Conservation (phyloP, 2,797 vertebrate species). For the Lacerta bilineata region DNA sequence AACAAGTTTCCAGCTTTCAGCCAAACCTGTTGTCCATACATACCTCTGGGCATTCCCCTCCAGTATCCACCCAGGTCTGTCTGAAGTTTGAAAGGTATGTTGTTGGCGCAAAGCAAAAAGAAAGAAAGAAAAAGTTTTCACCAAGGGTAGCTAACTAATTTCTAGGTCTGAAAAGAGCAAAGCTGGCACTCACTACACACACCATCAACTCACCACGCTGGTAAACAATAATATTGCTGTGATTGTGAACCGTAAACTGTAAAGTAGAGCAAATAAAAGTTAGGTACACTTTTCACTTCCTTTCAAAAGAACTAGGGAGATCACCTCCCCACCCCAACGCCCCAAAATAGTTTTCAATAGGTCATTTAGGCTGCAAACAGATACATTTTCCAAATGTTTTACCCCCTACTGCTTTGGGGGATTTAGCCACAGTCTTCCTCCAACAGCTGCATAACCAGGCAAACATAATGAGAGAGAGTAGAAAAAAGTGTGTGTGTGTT, state of each 20-base stretch:
- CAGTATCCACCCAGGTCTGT: constrained; percentile 32
- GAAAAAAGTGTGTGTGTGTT: neutral
- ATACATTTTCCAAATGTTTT: neutral
- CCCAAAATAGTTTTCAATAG: neutral
- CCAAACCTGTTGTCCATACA: constrained; percentile 26
- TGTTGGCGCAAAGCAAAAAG: neutral
- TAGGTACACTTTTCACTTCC: neutral
- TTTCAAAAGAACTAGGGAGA: neutral
- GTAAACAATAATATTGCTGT: constrained; percentile 18
- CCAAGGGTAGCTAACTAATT: constrained; percentile 37
- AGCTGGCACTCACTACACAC: neutral
- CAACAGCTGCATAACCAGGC: neutral
- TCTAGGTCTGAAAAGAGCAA: constrained; percentile 33
- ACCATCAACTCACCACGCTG: neutral
- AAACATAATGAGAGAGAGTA: neutral
- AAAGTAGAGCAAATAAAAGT: neutral
- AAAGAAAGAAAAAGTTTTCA: neutral
- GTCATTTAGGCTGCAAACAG: neutral
- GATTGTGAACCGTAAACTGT: neutral
- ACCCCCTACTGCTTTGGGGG: neutral
- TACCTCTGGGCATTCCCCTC: constrained; percentile 3
- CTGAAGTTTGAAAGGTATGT: constrained; percentile 32
- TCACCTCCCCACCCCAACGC: neutral
- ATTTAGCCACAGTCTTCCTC: neutral
- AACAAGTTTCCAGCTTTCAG: constrained; percentile 30